Conservation (phyloP, 2,113 vertebrate genomes). For the Balaeniceps rex region DNA sequence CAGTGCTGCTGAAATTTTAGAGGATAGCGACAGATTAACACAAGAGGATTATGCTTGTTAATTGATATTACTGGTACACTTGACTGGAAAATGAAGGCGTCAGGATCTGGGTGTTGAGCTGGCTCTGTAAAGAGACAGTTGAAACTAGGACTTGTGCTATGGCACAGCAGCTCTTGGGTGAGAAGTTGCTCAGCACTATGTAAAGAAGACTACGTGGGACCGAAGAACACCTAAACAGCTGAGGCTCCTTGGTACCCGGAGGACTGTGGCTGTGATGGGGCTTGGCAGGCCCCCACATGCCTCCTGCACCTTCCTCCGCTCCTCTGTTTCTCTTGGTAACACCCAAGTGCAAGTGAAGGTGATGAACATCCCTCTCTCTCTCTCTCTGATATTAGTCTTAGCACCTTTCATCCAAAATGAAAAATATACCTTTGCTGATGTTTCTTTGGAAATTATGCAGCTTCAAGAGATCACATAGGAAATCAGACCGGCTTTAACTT, state of each 20-base stretch:
- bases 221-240: background rate
- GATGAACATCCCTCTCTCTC: background rate
- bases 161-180: background rate
- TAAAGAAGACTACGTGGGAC: background rate
- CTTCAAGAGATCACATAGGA: conserved; percentile 29
- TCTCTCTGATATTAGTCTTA: background rate
- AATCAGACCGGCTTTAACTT: conserved; percentile 49
- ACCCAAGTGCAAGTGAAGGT: background rate
- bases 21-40: background rate
- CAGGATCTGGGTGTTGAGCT: background rate
- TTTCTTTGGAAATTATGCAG: conserved; percentile 26
- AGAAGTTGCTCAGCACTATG: background rate
- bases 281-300: background rate
- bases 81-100: background rate
- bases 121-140: background rate
- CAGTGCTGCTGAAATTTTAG: background rate
- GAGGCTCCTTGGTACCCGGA: accelerated
- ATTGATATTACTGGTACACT: background rate
- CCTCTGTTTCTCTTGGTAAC: background rate
- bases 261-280: background rate
- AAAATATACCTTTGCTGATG: conserved; percentile 4
- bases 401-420: background rate
- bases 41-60: background rate
- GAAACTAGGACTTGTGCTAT: background rate
- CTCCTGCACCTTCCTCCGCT: background rate